phyloP scores from a whole-genome alignment of 2,797 vertebrate genomes.

The Melanotaenia maccullochi region DNA sequence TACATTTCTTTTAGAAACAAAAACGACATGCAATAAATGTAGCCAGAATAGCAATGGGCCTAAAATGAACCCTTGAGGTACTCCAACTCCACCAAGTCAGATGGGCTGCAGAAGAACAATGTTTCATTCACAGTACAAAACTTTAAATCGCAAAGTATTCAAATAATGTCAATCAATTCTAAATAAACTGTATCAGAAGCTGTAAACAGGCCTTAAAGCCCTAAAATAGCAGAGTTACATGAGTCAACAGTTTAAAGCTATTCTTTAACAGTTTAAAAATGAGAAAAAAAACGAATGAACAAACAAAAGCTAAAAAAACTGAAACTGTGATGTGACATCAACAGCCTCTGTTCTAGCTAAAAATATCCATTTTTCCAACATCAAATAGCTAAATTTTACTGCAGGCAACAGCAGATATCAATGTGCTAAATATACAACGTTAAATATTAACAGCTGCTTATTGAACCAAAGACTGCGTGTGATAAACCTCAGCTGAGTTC shows the following conservation, averaged over 20 bases:
- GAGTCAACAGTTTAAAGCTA: too few relatives aligned
- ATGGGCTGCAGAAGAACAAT: neutral
- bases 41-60: neutral
- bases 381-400: neutral
- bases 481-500: constrained; percentile 27
- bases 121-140: neutral
- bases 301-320: constrained; percentile 21
- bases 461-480: neutral
- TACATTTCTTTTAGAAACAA: neutral
- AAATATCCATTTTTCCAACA: neutral
- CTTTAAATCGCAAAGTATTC: neutral
- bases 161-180: neutral
- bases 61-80: neutral
- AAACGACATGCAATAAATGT: neutral
- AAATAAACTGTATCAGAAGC: neutral
- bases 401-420: neutral
- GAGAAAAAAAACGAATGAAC: too few relatives aligned
- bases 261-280: too few relatives aligned
- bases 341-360: neutral
- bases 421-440: neutral
- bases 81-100: neutral
- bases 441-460: constrained; percentile 15
- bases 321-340: neutral
- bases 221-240: too few relatives aligned
- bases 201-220: too few relatives aligned